These are phyloP conservation scores for Xerus rutilus DNA, from an alignment of 2,797 vertebrate species.

Conservation along the genomic window DNA sequence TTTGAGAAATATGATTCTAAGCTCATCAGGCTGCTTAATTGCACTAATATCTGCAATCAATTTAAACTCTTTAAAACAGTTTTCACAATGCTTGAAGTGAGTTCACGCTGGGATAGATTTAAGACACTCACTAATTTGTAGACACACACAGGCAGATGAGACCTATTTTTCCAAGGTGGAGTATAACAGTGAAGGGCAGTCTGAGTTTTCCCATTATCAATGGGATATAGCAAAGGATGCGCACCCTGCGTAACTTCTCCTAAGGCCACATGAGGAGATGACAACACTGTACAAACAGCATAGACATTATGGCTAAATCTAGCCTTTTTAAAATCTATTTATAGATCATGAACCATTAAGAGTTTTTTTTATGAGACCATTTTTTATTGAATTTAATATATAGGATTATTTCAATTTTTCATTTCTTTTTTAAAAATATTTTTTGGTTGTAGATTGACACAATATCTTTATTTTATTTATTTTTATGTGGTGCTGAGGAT, in stretches of 20 bases:
- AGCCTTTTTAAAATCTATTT: slow-evolving; percentile 64
- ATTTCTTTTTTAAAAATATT: too few relatives aligned
- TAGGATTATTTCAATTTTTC: too few relatives aligned
- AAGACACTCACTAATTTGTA: slow-evolving; percentile 86
- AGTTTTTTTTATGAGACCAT: too few relatives aligned
- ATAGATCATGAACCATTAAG: slow-evolving; percentile 62
- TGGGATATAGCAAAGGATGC: slow-evolving; percentile 46
- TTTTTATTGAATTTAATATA: too few relatives aligned
- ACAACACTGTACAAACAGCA: slow-evolving; percentile 33
- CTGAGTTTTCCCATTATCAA: slow-evolving; percentile 45
- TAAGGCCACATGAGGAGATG: slow-evolving; percentile 50
- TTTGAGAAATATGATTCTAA: slow-evolving; percentile 80
- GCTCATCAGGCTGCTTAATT: slow-evolving; percentile 86
- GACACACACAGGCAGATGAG: slow-evolving; percentile 84
- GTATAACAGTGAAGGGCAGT: slow-evolving; percentile 72
- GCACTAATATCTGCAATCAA: slow-evolving; percentile 87
- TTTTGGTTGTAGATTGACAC: too few relatives aligned
- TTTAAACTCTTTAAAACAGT: slow-evolving; percentile 86
- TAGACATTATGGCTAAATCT: slow-evolving; percentile 68
- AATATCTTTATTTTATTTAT: too few relatives aligned
- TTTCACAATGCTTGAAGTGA: slow-evolving; percentile 84
- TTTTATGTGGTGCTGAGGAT: too few relatives aligned
- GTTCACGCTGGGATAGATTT: slow-evolving; percentile 86
- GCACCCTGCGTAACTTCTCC: slow-evolving; percentile 13
- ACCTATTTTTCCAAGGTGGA: slow-evolving; percentile 74